A percentile compares a stretch with the other conserved stretches of the same genome.
These are phyloP conservation scores for Tapera naevia DNA, from an alignment of 2,797 vertebrate genomes.

Conservation along the genomic window DNA sequence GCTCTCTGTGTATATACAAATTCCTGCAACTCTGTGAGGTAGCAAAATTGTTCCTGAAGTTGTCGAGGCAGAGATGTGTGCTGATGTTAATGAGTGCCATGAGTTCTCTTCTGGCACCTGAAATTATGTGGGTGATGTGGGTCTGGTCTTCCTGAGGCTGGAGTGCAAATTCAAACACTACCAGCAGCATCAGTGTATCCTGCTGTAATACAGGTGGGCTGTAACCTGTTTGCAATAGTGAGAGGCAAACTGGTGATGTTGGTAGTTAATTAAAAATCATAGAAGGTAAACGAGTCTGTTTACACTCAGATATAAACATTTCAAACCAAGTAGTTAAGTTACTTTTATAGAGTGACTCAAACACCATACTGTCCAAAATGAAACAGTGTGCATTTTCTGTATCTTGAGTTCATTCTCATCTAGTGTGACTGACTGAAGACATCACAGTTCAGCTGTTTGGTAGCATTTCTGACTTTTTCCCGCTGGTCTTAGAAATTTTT, in stretches of 20 bases:
- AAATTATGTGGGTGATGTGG: rapidly evolving
- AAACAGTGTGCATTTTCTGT: background rate
- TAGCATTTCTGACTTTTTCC: background rate
- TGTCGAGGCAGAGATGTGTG: background rate
- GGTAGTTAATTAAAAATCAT: background rate
- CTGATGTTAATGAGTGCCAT: background rate
- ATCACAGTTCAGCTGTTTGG: background rate
- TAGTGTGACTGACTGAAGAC: background rate
- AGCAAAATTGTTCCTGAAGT: background rate
- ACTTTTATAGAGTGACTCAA: background rate
- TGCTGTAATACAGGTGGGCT: background rate
- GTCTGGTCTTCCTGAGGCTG: background rate
- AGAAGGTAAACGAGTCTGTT: background rate
- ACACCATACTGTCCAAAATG: background rate
- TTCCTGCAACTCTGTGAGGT: background rate
- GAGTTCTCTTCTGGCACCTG: background rate
- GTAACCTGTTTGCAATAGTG: background rate
- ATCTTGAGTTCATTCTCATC: background rate
- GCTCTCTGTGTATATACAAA: background rate
- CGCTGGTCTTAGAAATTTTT: background rate
- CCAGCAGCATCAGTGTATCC: rapidly evolving
- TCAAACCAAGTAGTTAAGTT: background rate
- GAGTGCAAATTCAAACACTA: background rate
- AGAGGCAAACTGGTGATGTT: background rate
- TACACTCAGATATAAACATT: background rate